These are phyloP conservation scores for Panthera leo DNA, from an alignment of 2,113 vertebrate genomes.

Conservation along the genomic window DNA sequence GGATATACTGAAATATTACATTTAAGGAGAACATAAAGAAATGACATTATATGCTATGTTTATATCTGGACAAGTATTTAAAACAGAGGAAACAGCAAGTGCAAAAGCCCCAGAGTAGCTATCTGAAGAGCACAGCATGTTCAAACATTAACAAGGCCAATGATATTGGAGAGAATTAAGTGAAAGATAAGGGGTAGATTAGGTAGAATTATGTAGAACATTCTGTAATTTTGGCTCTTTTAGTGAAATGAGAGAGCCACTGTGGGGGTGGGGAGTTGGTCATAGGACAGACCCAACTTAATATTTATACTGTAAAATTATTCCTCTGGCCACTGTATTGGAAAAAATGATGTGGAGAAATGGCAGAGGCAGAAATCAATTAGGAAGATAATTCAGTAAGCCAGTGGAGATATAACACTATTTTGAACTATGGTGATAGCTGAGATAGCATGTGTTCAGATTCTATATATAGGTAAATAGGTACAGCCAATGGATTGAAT, in stretches of 20 bases:
- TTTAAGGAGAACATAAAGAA: neutral
- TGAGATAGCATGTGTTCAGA: neutral
- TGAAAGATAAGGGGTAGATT: neutral
- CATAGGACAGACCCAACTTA: neutral
- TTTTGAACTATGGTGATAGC: neutral
- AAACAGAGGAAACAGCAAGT: neutral
- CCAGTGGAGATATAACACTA: neutral
- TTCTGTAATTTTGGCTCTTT: neutral
- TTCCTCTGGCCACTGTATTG: neutral
- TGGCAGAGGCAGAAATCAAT: neutral
- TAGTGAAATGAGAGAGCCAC: neutral
- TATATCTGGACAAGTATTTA: neutral
- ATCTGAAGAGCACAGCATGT: neutral
- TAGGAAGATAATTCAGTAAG: neutral
- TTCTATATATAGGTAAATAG: neutral
- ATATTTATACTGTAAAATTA: neutral
- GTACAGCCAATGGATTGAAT: neutral
- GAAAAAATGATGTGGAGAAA: neutral
- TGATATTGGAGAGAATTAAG: neutral
- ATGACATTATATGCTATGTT: neutral
- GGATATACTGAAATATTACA: neutral
- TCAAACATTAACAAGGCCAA: neutral
- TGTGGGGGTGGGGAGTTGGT: accelerated
- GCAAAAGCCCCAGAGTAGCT: neutral
- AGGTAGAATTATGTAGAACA: neutral